Conservation (phyloP, 2,113 vertebrate species). For the Anarhynchus alexandrinus region DNA sequence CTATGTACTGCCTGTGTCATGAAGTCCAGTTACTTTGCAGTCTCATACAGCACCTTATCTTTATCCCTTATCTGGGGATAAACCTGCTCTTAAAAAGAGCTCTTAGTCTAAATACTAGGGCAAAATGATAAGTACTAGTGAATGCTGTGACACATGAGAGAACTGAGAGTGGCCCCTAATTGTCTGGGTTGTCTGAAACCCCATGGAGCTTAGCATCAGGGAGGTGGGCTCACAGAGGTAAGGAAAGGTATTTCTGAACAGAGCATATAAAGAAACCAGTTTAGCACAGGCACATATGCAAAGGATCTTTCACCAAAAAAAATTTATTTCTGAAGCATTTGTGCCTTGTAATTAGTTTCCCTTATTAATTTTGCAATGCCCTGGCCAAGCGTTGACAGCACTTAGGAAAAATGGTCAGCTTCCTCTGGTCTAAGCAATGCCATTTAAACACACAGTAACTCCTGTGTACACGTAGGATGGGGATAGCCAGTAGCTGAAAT, state of each 20-base stretch:
- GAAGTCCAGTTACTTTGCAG: not conserved
- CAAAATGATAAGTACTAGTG: not conserved
- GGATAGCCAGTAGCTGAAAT: not conserved
- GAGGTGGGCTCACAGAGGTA: not conserved
- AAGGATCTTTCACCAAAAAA: not conserved
- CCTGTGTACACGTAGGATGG: accelerated
- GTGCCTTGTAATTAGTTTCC: not conserved
- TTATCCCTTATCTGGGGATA: not conserved
- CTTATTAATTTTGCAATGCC: not conserved
- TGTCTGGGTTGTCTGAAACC: not conserved
- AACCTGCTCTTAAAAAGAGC: not conserved
- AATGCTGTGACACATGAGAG: not conserved
- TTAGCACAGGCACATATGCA: not conserved
- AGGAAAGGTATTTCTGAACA: not conserved
- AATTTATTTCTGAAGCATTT: not conserved
- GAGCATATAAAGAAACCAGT: not conserved
- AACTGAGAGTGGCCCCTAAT: not conserved
- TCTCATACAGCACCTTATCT: not conserved
- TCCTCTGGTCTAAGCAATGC: not conserved
- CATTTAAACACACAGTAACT: not conserved
- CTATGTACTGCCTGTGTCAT: not conserved
- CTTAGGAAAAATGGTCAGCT: not conserved
- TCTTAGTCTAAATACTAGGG: not conserved
- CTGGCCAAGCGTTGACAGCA: not conserved
- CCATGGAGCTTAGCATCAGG: not conserved